A percentile compares a stretch with the other conserved stretches of the same genome.
Conservation (phyloP, 2,797 vertebrate genomes). For the Phataginus tricuspis region DNA sequence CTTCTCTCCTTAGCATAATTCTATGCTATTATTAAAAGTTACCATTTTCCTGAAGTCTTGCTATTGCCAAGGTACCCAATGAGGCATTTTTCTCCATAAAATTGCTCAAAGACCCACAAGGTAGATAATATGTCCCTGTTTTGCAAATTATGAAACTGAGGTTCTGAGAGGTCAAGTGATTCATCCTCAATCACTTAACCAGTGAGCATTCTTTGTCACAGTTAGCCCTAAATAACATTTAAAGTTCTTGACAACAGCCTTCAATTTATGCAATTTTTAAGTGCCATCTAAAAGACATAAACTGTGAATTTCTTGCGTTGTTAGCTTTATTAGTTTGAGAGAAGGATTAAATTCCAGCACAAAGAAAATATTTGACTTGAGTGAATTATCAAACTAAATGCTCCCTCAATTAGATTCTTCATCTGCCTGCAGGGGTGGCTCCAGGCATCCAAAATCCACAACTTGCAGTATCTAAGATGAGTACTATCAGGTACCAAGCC, state of each 20-base stretch:
- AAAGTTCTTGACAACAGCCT: conserved; percentile 58
- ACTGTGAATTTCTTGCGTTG: conserved; percentile 60
- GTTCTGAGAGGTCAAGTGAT: background rate
- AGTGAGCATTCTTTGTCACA: conserved; percentile 11
- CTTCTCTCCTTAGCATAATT: background rate
- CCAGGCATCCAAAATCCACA: conserved; percentile 57
- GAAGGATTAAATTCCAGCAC: conserved; percentile 47
- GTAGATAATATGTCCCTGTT: background rate
- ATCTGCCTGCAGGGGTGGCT: conserved; percentile 55
- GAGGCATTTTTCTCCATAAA: background rate
- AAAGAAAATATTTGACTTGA: conserved; percentile 68
- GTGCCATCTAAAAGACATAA: conserved; percentile 42
- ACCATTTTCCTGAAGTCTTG: conserved; percentile 5
- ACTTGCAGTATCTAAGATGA: conserved; percentile 61
- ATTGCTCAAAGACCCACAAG: background rate
- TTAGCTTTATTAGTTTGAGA: conserved; percentile 65
- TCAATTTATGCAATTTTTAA: conserved; percentile 14
- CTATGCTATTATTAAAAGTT: background rate
- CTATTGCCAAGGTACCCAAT: background rate
- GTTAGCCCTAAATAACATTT: conserved; percentile 19
- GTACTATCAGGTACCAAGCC: background rate
- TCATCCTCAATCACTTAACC: conserved; percentile 5
- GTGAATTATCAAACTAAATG: conserved; percentile 71
- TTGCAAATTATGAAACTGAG: background rate
- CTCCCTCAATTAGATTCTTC: conserved; percentile 61